Conservation (phyloP, 2,797 vertebrate species). For the Dryobates pubescens region DNA sequence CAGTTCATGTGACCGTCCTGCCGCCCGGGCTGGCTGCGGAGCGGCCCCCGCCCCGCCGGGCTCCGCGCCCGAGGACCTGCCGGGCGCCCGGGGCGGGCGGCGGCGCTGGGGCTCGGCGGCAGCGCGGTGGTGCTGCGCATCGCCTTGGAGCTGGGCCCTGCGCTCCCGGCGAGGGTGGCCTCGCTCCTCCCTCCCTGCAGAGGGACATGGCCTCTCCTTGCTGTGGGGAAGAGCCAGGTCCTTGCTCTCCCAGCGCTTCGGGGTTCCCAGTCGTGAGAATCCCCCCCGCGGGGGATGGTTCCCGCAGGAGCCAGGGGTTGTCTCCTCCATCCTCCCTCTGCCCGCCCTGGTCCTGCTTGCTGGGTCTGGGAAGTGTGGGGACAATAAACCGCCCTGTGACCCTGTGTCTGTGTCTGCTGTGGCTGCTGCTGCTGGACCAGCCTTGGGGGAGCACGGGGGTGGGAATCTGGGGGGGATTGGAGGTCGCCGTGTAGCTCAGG, state of each 20-base stretch:
- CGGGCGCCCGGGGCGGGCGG: not conserved
- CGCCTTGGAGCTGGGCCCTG: not conserved
- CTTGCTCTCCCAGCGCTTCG: not conserved
- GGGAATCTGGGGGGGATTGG: not conserved
- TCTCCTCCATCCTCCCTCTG: not conserved
- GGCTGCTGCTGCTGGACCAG: not conserved
- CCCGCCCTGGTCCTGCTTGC: not conserved
- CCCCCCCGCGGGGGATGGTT: not conserved
- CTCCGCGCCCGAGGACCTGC: not conserved
- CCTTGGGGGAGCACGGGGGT: fast-evolving
- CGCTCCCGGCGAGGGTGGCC: not conserved
- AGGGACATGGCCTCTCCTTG: fast-evolving
- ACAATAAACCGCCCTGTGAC: slow-evolving; percentile 12
- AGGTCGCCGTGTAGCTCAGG: not conserved
- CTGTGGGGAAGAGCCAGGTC: not conserved
- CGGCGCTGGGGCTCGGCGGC: not conserved
- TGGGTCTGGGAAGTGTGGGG: not conserved
- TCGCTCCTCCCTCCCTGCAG: not conserved
- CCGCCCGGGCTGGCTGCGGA: not conserved
- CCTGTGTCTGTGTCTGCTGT: not conserved
- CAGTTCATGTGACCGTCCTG: slow-evolving; percentile 47
- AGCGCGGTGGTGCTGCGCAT: fast-evolving
- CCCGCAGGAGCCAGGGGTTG: fast-evolving
- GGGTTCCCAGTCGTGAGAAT: not conserved
- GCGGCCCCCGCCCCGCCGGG: not conserved